A percentile compares a stretch with the other conserved stretches of the same genome.
Conservation (phyloP, 1,140 invertebrate species). For the Agrypnia vestita region DNA sequence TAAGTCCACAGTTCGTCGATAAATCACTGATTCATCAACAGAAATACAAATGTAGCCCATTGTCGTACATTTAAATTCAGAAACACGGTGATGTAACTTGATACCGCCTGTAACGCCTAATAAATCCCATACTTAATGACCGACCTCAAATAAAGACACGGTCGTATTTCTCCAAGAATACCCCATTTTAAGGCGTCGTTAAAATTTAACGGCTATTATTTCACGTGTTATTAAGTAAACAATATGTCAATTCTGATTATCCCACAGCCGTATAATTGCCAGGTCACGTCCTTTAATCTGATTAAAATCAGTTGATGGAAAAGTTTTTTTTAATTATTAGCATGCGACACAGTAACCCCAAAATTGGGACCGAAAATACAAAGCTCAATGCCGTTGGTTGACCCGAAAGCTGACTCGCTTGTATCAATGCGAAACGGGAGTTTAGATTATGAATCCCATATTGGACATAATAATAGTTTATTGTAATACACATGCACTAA, state of each 20-base stretch:
- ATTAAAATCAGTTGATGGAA: no score
- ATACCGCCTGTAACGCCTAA: slow-evolving; percentile 35
- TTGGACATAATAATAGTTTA: no score
- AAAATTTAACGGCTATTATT: slow-evolving; percentile 16
- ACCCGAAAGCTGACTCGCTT: no score
- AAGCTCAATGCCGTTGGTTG: no score
- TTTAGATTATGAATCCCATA: no score
- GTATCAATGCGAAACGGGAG: no score
- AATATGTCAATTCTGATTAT: slow-evolving; percentile 19
- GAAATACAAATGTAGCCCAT: slow-evolving; percentile 27
- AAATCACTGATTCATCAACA: slow-evolving; percentile 40
- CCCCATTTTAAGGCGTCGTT: slow-evolving; percentile 15
- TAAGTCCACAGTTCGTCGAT: neutral
- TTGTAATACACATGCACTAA: no score
- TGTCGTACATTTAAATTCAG: slow-evolving; percentile 34
- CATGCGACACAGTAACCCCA: no score
- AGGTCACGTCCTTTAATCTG: no score
- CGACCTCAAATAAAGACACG: slow-evolving; percentile 37
- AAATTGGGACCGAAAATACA: no score
- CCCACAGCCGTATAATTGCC: no score
- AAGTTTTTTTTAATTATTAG: no score
- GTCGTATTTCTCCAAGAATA: slow-evolving; percentile 10
- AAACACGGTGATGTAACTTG: slow-evolving; percentile 25
- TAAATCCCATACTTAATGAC: slow-evolving; percentile 44
- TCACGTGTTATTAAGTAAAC: slow-evolving; percentile 32